Conservation (phyloP, 1,140 invertebrate genomes). For the Calephelis nemesis region DNA sequence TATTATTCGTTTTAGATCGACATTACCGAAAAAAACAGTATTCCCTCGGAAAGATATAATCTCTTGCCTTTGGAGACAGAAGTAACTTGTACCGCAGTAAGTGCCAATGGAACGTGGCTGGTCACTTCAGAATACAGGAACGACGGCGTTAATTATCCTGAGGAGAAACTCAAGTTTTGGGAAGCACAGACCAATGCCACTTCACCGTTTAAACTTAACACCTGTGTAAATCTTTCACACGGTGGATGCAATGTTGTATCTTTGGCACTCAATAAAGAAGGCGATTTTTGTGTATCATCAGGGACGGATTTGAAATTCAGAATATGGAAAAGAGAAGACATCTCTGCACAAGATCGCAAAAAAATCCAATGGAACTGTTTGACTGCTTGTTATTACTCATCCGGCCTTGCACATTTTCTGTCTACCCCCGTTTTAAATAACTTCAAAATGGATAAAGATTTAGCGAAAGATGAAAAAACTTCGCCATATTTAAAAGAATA, state of each 20-base stretch:
- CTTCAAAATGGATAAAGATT: conserved; percentile 49
- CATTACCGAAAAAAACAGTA: conserved; percentile 67
- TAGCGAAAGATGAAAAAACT: conserved; percentile 24
- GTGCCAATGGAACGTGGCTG: conserved; percentile 53
- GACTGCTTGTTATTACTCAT: conserved; percentile 70
- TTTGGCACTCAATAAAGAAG: conserved; percentile 53
- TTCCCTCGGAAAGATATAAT: conserved; percentile 65
- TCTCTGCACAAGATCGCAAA: conserved; percentile 34
- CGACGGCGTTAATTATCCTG: conserved; percentile 59
- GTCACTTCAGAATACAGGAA: conserved; percentile 70
- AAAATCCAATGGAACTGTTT: conserved; percentile 52
- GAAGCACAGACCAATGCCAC: conserved; percentile 34
- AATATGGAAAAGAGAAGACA: conserved; percentile 57
- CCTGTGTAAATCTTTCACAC: conserved; percentile 65
- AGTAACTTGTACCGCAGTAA: conserved; percentile 58
- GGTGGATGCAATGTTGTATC: conserved; percentile 63
- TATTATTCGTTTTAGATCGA: conserved; percentile 61
- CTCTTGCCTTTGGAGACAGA: conserved; percentile 69
- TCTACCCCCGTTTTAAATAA: conserved; percentile 50
- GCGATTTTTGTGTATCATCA: conserved; percentile 62
- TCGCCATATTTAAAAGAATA: conserved; percentile 46
- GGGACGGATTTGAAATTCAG: conserved; percentile 65
- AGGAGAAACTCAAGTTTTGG: conserved; percentile 72
- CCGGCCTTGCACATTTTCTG: conserved; percentile 50
- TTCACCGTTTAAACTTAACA: conserved; percentile 57